Base-by-base conservation (phyloP, 1,140 invertebrate species). In the Conus ventricosus region DNA sequence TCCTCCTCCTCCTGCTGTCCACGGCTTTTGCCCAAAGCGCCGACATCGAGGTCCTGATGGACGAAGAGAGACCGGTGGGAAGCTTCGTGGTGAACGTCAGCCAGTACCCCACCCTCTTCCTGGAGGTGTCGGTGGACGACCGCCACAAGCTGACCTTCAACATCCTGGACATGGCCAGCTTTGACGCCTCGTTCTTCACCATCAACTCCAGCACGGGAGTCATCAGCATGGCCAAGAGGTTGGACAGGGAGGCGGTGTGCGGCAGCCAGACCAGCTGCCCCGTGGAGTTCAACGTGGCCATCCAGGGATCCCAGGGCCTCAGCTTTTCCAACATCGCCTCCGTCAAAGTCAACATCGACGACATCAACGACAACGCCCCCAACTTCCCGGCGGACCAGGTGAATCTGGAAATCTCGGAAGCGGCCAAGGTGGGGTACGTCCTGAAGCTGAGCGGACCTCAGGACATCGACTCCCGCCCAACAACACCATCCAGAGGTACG, bases 371-470 rank as follows among this genome's bases (percentile, higher is more conserved):
- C 87, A 91, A 93, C 84, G 53, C 88, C 4, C 91, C 91, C 0
- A 80, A 78, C 39, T 92, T 93, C 89, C 84, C 90, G 39, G 85
- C 87, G 1, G 60, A 88, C 39, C 85, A 57, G 71, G 90, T 91
- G 25, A 67, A 27, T 25, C 87, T 93, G 67, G 85, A 90, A 8
- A 71, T 92, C 13, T 88, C 89, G 4, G 91, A 92, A 84, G 87
- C 82, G 4, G 89, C 97, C 91, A 97, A 99, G 87, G 96, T 97
- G 84, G 98, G 98, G 17, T 96, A 99, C 20, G 96, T 97, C 0
- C 96, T 96, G 89, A 97, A 97, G 91, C 97, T 97, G 95, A 97
- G 97, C 95, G 98, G 98, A 97, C 97, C 97, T 96, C 89, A 89
- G 51, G 92, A 92, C 76, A 84, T 63, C 17, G 91, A 93, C 76